Percentiles rank a stretch among this genome's conserved stretches.
phyloP scores from a whole-genome alignment of 2,113 vertebrate genomes.

The Sylvia atricapilla region DNA sequence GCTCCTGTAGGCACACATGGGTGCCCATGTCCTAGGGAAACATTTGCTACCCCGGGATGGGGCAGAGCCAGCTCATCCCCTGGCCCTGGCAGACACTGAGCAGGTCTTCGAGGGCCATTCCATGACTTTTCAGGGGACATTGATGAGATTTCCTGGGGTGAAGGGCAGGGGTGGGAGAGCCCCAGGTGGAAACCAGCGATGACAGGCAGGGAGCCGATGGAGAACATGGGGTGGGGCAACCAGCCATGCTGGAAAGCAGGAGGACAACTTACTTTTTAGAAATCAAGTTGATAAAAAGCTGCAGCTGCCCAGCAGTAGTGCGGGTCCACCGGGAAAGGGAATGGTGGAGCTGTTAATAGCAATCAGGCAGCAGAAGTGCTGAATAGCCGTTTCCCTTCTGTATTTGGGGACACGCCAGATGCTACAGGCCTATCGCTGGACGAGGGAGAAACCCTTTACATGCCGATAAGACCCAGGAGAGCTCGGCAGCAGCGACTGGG shows the following conservation, averaged over 20 bases:
- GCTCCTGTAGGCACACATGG: not conserved
- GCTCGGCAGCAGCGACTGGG: rapidly evolving
- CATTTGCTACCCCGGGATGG: rapidly evolving
- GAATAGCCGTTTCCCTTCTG: slow-evolving; percentile 64
- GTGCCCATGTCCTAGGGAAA: not conserved
- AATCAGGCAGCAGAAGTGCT: slow-evolving; percentile 62
- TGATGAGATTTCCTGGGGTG: not conserved
- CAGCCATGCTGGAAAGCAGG: not conserved
- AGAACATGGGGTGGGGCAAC: rapidly evolving
- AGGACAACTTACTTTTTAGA: not conserved
- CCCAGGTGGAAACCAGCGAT: not conserved
- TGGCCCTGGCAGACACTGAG: not conserved
- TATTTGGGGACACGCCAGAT: slow-evolving; percentile 59
- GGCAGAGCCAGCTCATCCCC: not conserved
- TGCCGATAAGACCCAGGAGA: not conserved
- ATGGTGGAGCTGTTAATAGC: slow-evolving; percentile 41
- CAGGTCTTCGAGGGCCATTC: rapidly evolving
- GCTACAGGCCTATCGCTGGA: slow-evolving; percentile 26
- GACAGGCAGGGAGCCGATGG: not conserved
- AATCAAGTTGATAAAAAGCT: not conserved
- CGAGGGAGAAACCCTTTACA: slow-evolving; percentile 13
- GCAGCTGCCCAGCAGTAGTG: not conserved
- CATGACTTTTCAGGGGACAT: not conserved
- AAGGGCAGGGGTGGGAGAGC: not conserved
- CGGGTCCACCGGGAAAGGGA: not conserved